Conservation (phyloP, 2,888 invertebrate species). For the Chirona hameri region DNA sequence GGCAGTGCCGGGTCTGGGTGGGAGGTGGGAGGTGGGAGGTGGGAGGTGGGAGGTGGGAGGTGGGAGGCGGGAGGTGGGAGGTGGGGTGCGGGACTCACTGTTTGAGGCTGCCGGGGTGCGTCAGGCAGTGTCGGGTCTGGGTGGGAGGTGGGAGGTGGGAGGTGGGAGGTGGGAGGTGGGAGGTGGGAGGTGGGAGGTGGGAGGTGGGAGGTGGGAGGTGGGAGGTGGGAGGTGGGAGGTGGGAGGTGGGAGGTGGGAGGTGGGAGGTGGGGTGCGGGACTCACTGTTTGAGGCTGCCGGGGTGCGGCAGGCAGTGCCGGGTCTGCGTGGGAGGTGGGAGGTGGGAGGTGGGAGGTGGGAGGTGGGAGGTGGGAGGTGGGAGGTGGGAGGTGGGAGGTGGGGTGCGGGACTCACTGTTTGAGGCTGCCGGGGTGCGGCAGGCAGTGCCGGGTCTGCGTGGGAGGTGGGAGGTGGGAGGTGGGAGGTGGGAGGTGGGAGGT, state of each 20-base stretch:
- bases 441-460: neutral
- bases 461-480: no score
- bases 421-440: neutral
- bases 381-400: conserved; percentile 50
- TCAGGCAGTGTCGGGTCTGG: neutral
- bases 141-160: no score
- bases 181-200: no score
- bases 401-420: no score
- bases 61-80: no score
- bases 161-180: no score
- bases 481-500: no score
- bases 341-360: conserved; percentile 49
- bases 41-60: conserved; percentile 45
- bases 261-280: no score
- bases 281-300: neutral
- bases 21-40: conserved; percentile 49
- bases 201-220: no score
- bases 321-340: conserved; percentile 69
- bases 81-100: no score
- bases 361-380: conserved; percentile 49
- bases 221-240: no score
- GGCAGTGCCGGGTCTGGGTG: conserved; percentile 57
- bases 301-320: conserved; percentile 10
- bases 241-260: no score
- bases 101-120: neutral